Evolutionary conservation across 1,140 invertebrate species (phyloP), one percentile per base, ranked within the genome.

Genomic region (Thereuonema tuberculata): DNA sequence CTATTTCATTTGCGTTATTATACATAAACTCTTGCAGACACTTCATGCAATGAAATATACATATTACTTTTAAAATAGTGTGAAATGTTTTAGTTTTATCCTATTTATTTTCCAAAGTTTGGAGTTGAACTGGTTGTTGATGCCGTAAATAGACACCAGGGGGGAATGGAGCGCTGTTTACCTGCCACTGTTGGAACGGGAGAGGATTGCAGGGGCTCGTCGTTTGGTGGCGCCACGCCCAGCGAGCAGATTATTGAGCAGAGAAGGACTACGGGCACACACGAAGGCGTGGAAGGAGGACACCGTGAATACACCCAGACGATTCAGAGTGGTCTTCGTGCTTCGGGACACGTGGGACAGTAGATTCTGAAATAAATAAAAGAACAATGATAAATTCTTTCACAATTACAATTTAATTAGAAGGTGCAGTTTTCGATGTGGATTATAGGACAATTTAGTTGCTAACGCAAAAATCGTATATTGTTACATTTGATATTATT

Each of bases 231-330:
- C 88, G 3, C 89, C 90, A 59, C 91, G 80, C 54, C 89, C 90
- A 24, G 90, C 89, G 55, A 94, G 77, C 65, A 95, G 76, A 77
- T 93, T 94, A 76, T 93, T 93, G 49, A 95, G 80, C 64, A 93
- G 76, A 53, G 89, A 93, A 25, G 90, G 90, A 70, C 89, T 92
- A 56, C 94, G 81, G 26, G 93, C 92, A 71, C 93, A 96, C 60
- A 97, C 94, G 74, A 95, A 93, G 62, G 93, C 93, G 72, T 98
- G 93, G 78, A 98, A 95, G 52, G 92, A 95, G 46, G 92, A 96
- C 48, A 97, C 93, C 21, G 93, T 97, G 78, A 98, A 97, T 55
- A 97, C 92, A 50, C 93, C 93, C 65, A 97, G 77, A 69, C 92
- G 89, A 75, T 95, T 95, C 65, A 98, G 77, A 26, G 88, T 94